phyloP scores from a whole-genome alignment of 2,888 invertebrate species.

The Tipula vernalis region DNA sequence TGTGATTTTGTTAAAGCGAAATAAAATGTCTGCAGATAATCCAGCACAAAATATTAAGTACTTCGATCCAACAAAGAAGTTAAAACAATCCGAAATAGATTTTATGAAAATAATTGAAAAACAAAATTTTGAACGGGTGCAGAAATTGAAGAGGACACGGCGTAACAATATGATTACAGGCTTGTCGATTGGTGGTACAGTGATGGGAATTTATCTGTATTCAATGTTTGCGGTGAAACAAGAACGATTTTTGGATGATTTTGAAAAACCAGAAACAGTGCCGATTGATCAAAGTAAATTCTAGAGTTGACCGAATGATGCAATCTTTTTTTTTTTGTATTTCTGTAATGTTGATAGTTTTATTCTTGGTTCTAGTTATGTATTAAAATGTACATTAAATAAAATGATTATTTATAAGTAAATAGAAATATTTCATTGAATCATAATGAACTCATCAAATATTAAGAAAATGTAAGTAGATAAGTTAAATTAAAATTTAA shows the following conservation, averaged over 20 bases:
- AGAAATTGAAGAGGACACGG: slow-evolving; percentile 46
- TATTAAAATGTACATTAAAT: not conserved
- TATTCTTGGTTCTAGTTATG: not conserved
- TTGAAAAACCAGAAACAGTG: slow-evolving; percentile 66
- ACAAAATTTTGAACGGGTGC: slow-evolving; percentile 60
- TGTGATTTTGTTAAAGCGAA: not conserved
- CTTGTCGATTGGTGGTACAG: slow-evolving; percentile 48
- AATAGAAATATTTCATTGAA: not conserved
- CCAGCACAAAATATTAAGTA: slow-evolving; percentile 38
- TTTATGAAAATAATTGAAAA: slow-evolving; percentile 70
- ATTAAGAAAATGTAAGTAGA: too few relatives aligned
- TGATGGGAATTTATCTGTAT: slow-evolving; percentile 70
- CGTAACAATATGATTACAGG: slow-evolving; percentile 56
- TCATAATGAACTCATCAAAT: too few relatives aligned
- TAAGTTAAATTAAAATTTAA: too few relatives aligned
- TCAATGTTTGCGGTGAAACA: slow-evolving; percentile 78
- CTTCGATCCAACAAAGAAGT: slow-evolving; percentile 27
- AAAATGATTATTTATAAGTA: not conserved
- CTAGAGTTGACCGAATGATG: not conserved
- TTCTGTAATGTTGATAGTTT: not conserved
- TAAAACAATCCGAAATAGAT: slow-evolving; percentile 53
- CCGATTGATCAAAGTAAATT: not conserved
- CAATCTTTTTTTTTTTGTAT: not conserved
- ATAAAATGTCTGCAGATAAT: not conserved
- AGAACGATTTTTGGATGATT: slow-evolving; percentile 88